These are phyloP conservation scores for Plutella xylostella DNA, from an alignment of 2,888 invertebrate species.

Conservation along the genomic window DNA sequence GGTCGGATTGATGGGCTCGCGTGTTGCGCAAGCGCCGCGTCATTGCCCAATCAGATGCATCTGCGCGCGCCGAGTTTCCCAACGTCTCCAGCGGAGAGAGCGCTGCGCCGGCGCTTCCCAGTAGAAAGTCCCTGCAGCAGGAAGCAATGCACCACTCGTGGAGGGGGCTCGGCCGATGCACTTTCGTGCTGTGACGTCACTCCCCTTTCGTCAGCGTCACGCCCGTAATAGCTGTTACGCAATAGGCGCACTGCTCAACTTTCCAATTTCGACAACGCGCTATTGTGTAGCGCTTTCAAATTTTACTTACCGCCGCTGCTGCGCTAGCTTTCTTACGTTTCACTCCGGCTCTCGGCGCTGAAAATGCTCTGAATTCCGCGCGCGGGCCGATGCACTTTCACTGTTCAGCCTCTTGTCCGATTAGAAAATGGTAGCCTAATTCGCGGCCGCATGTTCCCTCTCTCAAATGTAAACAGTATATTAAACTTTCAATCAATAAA, in stretches of 20 bases:
- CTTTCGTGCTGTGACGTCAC: constrained; percentile 65
- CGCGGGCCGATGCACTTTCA: constrained; percentile 59
- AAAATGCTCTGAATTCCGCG: constrained; percentile 57
- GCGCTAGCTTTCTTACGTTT: constrained; percentile 64
- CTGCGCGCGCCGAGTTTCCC: constrained; percentile 53
- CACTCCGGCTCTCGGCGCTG: constrained; percentile 47
- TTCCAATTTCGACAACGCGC: constrained; percentile 70
- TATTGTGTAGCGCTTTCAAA: constrained; percentile 70
- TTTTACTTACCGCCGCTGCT: constrained; percentile 56
- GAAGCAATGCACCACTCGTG: constrained; percentile 42
- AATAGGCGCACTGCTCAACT: constrained; percentile 63
- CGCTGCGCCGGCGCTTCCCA: constrained; percentile 43
- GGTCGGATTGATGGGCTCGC: constrained; percentile 8
- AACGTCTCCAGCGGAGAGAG: constrained; percentile 36
- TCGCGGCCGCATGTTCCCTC: not conserved
- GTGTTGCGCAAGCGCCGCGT: constrained; percentile 24
- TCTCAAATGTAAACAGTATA: not conserved
- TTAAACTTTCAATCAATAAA: constrained; percentile 7
- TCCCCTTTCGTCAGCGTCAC: constrained; percentile 64
- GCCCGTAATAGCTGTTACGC: constrained; percentile 62
- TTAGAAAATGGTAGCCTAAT: not conserved
- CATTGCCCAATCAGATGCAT: constrained; percentile 26
- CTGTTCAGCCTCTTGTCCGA: constrained; percentile 28
- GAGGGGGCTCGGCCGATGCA: constrained; percentile 59
- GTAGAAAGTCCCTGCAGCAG: constrained; percentile 65